phyloP scores from a whole-genome alignment of 2,113 vertebrate species.

The Tupaia tana region DNA sequence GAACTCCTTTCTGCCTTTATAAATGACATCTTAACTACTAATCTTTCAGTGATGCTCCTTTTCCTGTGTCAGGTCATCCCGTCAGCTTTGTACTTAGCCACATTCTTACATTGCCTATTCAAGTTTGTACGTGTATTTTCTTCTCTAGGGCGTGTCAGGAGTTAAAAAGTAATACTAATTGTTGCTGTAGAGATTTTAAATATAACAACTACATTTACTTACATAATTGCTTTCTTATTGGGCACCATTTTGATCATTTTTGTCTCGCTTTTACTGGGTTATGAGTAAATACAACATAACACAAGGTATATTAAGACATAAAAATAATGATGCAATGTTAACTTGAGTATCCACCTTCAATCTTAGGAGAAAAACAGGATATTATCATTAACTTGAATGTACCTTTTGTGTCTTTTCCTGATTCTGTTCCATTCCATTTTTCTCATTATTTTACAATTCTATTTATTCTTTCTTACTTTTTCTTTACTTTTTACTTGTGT shows the following conservation, averaged over 20 bases:
- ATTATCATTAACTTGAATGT: not conserved
- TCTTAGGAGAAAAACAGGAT: not conserved
- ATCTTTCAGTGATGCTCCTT: not conserved
- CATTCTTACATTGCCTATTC: not conserved
- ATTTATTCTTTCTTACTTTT: not conserved
- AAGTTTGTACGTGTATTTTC: not conserved
- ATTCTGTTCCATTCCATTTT: not conserved
- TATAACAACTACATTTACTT: not conserved
- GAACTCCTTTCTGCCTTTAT: not conserved
- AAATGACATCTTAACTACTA: not conserved
- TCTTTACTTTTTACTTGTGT: not conserved
- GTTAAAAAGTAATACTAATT: not conserved
- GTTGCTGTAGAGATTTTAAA: not conserved
- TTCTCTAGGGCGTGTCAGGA: not conserved
- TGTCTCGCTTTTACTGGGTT: not conserved
- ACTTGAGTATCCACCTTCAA: not conserved
- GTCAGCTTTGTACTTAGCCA: not conserved
- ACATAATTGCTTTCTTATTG: not conserved
- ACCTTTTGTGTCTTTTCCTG: not conserved
- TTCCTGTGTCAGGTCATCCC: conserved; percentile 40
- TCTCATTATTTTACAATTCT: not conserved
- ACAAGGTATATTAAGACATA: not conserved
- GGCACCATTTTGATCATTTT: not conserved
- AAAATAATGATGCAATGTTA: not conserved
- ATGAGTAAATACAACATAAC: not conserved